phyloP scores from a whole-genome alignment of 2,113 vertebrate species.

The Nothocercus nigrocapillus region DNA sequence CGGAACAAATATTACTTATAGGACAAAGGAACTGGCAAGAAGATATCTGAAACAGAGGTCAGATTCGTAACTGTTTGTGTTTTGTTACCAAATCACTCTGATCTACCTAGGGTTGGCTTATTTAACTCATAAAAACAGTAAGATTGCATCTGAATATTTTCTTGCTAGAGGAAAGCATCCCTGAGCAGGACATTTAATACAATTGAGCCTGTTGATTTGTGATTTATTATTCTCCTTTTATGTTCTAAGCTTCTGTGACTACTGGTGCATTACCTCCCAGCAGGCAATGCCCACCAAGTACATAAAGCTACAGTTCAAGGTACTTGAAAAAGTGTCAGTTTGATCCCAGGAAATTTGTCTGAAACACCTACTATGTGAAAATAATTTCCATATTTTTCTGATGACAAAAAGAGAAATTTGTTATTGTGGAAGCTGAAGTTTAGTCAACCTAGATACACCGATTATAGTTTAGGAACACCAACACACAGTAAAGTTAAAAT shows the following conservation, averaged over 20 bases:
- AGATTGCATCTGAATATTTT: not conserved
- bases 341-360: conserved; percentile 20
- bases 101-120: not conserved
- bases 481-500: not conserved
- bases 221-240: not conserved
- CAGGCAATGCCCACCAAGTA: not conserved
- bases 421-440: not conserved
- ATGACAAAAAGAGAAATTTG: not conserved
- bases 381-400: not conserved
- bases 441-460: not conserved
- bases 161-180: not conserved
- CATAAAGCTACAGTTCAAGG: not conserved
- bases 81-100: not conserved
- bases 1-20: not conserved
- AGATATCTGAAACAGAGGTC: not conserved
- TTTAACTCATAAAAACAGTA: not conserved
- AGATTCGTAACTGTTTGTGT: not conserved
- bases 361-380: conserved; percentile 14
- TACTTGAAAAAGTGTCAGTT: conserved; percentile 3
- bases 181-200: not conserved
- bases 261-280: not conserved
- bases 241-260: not conserved
- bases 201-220: not conserved
- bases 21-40: not conserved
- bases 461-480: not conserved